These are phyloP conservation scores for Diploptera punctata DNA, from an alignment of 2,888 invertebrate genomes.

Conservation along the genomic window DNA sequence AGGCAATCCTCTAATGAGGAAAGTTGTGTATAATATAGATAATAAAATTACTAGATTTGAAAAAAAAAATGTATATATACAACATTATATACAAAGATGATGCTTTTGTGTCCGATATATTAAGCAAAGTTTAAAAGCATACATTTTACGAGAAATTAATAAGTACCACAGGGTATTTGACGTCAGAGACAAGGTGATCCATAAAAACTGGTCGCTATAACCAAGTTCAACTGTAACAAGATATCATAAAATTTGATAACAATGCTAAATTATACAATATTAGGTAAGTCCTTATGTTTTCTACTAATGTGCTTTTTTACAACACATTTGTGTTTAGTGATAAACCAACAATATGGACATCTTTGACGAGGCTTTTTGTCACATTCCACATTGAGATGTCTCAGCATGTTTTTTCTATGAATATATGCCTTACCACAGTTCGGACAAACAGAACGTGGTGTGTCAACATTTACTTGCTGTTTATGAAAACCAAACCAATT, in stretches of 20 bases:
- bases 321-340: conserved; percentile 33
- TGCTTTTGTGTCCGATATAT: too few relatives aligned
- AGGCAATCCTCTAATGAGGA: too few relatives aligned
- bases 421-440: conserved; percentile 52
- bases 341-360: conserved; percentile 50
- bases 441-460: background rate
- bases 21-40: too few relatives aligned
- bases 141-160: too few relatives aligned
- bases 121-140: too few relatives aligned
- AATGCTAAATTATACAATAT: background rate
- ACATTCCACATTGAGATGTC: conserved; percentile 52
- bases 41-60: too few relatives aligned
- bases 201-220: too few relatives aligned
- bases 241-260: background rate
- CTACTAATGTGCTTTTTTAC: conserved; percentile 31
- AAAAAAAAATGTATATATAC: too few relatives aligned
- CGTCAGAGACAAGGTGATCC: too few relatives aligned
- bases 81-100: too few relatives aligned
- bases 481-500: background rate
- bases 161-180: too few relatives aligned
- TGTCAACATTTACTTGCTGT: background rate
- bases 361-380: conserved; percentile 52
- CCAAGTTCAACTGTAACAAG: too few relatives aligned
- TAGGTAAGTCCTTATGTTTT: conserved; percentile 19
- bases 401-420: conserved; percentile 50